A percentile compares a stretch with the other conserved stretches of the same genome.
Conservation (phyloP, 2,113 vertebrate species). For the Isichthys henryi region DNA sequence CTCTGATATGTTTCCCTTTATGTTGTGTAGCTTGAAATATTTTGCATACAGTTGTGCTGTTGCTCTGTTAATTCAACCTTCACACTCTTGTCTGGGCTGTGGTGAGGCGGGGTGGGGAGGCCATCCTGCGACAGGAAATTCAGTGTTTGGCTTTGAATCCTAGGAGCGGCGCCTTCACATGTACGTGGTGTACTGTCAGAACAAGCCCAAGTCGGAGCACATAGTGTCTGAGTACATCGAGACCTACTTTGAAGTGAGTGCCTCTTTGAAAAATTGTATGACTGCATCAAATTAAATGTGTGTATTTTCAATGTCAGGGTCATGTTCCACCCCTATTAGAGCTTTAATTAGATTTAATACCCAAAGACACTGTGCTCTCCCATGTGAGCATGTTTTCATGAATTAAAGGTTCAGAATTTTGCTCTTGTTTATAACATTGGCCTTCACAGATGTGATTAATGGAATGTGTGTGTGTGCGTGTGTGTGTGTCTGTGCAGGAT, state of each 20-base stretch:
- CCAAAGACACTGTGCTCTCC: background rate
- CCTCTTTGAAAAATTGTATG: background rate
- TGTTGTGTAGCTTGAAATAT: background rate
- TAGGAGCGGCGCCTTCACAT: constrained; percentile 84
- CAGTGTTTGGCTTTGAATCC: constrained; percentile 16
- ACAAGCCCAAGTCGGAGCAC: constrained; percentile 85
- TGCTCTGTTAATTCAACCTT: background rate
- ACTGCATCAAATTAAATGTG: background rate
- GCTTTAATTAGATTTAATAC: background rate
- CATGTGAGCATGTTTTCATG: background rate
- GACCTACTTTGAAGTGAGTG: constrained; percentile 79
- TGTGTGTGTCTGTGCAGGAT: constrained; percentile 54
- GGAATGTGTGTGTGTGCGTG: background rate
- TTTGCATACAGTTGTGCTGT: background rate
- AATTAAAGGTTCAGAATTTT: background rate
- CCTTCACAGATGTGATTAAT: background rate
- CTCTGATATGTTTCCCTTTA: background rate
- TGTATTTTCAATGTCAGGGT: background rate
- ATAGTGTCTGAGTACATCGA: constrained; percentile 83
- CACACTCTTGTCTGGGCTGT: background rate
- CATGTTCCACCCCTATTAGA: background rate
- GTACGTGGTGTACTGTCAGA: constrained; percentile 90
- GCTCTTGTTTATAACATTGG: background rate
- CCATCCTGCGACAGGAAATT: background rate
- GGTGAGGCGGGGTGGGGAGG: background rate